Evolutionary conservation across 2,888 invertebrate species (phyloP).

Genomic region (Spatulosminthurus flaviceps): DNA sequence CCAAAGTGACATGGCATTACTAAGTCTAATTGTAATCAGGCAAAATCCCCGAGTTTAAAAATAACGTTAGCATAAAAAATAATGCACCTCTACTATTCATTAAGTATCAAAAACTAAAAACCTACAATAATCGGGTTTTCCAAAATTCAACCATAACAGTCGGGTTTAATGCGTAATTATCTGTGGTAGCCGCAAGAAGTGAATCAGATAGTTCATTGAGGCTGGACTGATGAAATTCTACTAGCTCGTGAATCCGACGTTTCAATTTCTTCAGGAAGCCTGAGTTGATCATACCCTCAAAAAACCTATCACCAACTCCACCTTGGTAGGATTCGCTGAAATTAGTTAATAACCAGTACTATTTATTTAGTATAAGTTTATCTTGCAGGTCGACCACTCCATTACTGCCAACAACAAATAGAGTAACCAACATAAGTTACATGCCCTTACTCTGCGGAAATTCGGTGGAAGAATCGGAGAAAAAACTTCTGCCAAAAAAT

Average conservation of each 20-base stretch:
- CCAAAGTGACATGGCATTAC: conserved; percentile 77
- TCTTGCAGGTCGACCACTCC: too few relatives aligned
- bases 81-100: too few relatives aligned
- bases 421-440: not conserved
- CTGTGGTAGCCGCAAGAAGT: conserved; percentile 39
- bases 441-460: conserved; percentile 47
- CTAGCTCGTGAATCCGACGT: conserved; percentile 74
- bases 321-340: conserved; percentile 68
- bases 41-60: too few relatives aligned
- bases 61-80: too few relatives aligned
- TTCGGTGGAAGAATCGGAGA: conserved; percentile 73
- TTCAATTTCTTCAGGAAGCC: conserved; percentile 76
- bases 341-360: too few relatives aligned
- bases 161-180: conserved; percentile 56
- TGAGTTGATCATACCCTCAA: conserved; percentile 75
- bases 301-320: conserved; percentile 79
- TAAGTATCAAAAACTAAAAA: too few relatives aligned
- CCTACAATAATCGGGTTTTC: conserved; percentile 66
- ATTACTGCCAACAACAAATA: conserved; percentile 33
- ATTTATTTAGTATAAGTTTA: too few relatives aligned
- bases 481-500: conserved; percentile 83
- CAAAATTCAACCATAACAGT: conserved; percentile 50
- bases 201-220: conserved; percentile 58
- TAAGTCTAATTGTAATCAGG: conserved; percentile 68
- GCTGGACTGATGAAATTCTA: conserved; percentile 70